Evolutionary conservation across 1,140 invertebrate species (phyloP), one percentile per base, ranked within the genome.

Genomic region (Leptinotarsa undecemlineata): DNA sequence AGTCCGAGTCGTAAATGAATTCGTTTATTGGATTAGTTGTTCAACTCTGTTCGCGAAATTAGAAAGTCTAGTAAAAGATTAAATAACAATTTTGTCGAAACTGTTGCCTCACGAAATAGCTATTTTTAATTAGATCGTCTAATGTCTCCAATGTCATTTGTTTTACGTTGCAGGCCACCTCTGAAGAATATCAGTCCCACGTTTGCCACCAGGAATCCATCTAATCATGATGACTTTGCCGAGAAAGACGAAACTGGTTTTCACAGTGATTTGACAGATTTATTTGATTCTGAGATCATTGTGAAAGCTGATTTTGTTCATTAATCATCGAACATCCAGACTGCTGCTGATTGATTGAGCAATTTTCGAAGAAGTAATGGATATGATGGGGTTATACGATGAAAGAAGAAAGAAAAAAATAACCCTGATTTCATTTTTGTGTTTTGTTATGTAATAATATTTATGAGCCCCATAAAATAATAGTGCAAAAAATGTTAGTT

Each of bases 241-340:
- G 66, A 33, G 47, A 73, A 83, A 88, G 86, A 93, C 92, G 90
- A 94, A 92, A 93, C 92, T 92, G 92, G 93, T 94, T 94, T 94
- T 94, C 93, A 93, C 92, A 94, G 91, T 94, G 93, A 92, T 94
- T 93, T 93, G 90, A 90, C 92, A 94, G 92, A 93, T 92, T 87
- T 87, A 89, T 92, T 87, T 86, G 85, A 90, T 91, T 94, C 92
- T 94, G 93, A 94, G 93, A 94, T 94, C 93, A 94, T 94, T 94
- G 92, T 94, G 93, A 94, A 94, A 94, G 92, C 93, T 94, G 91
- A 93, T 94, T 94, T 93, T 92, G 93, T 94, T 74, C 51, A 57
- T 57, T 57, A 17, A 57, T 57, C 51, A 57, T 57, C 51, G 33
- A 42, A 57, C 51, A 17, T 42, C n/a, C 51, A n/a, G 51, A 13